phyloP scores from a whole-genome alignment of 2,797 vertebrate species.

The Artibeus lituratus region DNA sequence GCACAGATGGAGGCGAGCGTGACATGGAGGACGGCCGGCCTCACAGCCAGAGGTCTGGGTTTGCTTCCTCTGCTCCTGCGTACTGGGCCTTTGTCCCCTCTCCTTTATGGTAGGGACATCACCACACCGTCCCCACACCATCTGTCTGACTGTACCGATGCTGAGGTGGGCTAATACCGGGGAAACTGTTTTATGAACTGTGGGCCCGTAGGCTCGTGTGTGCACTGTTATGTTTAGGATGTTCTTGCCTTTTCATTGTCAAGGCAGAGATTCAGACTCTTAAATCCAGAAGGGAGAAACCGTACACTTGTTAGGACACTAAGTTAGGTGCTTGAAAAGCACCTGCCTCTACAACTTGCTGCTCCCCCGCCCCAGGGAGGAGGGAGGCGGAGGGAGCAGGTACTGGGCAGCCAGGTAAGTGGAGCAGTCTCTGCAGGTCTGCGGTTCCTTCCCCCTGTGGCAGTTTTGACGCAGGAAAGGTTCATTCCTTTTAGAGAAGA shows the following conservation, averaged over 20 bases:
- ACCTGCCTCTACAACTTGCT: no score
- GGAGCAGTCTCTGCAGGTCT: background rate
- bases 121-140: background rate
- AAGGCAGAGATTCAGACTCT: background rate
- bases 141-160: background rate
- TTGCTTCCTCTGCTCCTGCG: background rate
- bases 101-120: background rate
- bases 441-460: background rate
- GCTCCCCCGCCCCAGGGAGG: background rate
- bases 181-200: background rate
- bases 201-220: background rate
- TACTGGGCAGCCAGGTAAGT: background rate
- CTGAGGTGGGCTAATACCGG: background rate
- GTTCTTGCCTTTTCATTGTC: background rate
- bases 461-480: background rate
- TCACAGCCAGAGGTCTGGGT: background rate
- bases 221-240: background rate
- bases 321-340: background rate
- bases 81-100: background rate
- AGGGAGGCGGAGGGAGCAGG: background rate
- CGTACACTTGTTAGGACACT: background rate
- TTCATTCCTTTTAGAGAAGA: constrained; percentile 10
- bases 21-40: fast-evolving
- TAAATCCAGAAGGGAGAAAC: background rate
- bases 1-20: background rate